Conservation (phyloP, 35 echinoderm and acorn worm genomes). For the Eucidaris tribuloides region DNA sequence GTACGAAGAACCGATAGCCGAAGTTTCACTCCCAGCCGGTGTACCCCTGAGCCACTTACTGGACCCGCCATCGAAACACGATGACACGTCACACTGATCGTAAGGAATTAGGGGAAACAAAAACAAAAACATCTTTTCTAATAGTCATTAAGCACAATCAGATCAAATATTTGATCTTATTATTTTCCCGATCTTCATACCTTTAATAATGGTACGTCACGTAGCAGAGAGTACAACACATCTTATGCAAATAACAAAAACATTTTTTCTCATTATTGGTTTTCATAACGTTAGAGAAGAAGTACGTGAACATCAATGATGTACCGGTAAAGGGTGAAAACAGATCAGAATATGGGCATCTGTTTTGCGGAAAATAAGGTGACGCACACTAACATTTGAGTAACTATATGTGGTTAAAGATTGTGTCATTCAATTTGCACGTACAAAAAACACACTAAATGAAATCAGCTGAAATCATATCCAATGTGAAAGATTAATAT, state of each 20-base stretch:
- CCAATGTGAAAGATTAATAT: too few relatives aligned
- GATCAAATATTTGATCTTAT: neutral
- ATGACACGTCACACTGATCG: neutral
- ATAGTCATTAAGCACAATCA: neutral
- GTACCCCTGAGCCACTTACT: conserved; percentile 3
- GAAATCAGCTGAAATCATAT: too few relatives aligned
- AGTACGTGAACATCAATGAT: too few relatives aligned
- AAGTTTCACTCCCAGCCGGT: neutral
- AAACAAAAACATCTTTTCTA: neutral
- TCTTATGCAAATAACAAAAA: neutral
- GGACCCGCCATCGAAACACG: neutral
- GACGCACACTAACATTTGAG: too few relatives aligned
- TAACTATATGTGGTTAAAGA: too few relatives aligned
- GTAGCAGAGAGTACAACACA: neutral
- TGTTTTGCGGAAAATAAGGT: too few relatives aligned
- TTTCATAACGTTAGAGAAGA: too few relatives aligned
- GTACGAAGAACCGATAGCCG: neutral
- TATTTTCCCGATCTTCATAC: neutral
- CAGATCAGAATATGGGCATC: too few relatives aligned
- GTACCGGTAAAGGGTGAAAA: too few relatives aligned
- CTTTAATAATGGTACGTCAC: neutral
- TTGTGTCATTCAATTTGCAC: too few relatives aligned
- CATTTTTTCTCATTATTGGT: too few relatives aligned
- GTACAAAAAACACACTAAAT: too few relatives aligned
- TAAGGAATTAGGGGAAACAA: neutral